Evolutionary conservation across 1,140 invertebrate genomes (phyloP), one percentile per base, ranked within the genome.

Genomic region (Arion vulgaris): DNA sequence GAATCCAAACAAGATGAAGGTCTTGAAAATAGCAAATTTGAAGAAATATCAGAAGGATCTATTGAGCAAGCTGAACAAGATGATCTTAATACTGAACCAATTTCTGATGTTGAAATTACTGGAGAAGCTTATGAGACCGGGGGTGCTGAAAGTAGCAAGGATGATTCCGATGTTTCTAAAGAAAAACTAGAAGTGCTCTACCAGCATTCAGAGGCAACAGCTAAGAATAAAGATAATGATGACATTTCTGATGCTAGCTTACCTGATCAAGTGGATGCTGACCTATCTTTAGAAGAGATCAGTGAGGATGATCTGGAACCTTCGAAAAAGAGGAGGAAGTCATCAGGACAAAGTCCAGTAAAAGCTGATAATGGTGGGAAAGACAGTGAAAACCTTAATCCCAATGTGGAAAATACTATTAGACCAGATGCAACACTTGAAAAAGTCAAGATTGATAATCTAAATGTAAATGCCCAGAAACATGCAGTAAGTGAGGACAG

Each of bases 301-400:
- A 80, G 79, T 80, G 79, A 80, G 51, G 79, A 80, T 80, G 79
- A 80, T 49, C 28, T 80, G 11, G 79, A 80, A 32, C 32, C 57
- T 13, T 80, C 79, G 4, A 80, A 72, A 51, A 80, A 51, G 45
- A 41, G 38, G 26, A n/a, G 53, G 28, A 68, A 79, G 28, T 66
- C 77, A 38, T 7, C 39, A 28, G 53, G 62, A n/a, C 77, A 38
- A 2, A 28, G 41, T 45, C 41, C 23, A 28, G 38, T 34, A 49
- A 80, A 11, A 80, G 45, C 1, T 68, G 41, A 11, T 7, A 39
- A 69, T n/a, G 57, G 68, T 1, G 28, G 4, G n/a, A 79, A 68
- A 51, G 19, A 9, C 2, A 28, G 7, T 36, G n/a, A 32, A 34
- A 39, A 28, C 7, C 7, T 17, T 4, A 36, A 32, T 9, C 23